Evolutionary conservation across 2,888 invertebrate genomes (phyloP).

Genomic region (Platypus cylindrus): DNA sequence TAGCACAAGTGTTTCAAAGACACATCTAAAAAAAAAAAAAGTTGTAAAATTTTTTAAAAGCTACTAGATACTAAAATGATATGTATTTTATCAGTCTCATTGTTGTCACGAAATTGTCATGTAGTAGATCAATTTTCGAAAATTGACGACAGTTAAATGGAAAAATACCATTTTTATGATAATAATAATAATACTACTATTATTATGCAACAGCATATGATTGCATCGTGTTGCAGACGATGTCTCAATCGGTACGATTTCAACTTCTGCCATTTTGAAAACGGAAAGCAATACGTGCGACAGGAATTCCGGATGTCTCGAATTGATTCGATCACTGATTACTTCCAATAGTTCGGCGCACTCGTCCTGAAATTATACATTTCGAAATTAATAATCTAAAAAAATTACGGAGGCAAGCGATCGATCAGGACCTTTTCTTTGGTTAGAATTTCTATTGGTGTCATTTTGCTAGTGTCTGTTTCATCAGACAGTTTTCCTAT

Average conservation of each 20-base stretch:
- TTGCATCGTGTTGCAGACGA: constrained; percentile 32
- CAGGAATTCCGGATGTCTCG: constrained; percentile 71
- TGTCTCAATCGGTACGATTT: constrained; percentile 66
- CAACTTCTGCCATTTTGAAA: constrained; percentile 86
- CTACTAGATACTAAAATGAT: constrained; percentile 14
- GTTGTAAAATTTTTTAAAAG: too few species aligned
- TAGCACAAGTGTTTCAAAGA: constrained; percentile 15
- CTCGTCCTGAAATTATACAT: constrained; percentile 50
- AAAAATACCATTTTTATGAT: too few species aligned
- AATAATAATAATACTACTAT: too few species aligned
- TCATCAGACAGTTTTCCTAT: constrained; percentile 61
- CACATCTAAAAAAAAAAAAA: too few species aligned
- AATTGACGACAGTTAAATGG: constrained; percentile 17
- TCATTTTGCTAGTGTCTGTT: constrained; percentile 47
- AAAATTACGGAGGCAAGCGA: neutral
- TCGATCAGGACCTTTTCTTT: constrained; percentile 51
- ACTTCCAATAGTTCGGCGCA: constrained; percentile 71
- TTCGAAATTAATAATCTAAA: neutral
- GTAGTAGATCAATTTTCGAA: constrained; percentile 19
- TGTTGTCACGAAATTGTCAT: constrained; percentile 30
- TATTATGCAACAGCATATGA: too few species aligned
- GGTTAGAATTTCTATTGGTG: constrained; percentile 52
- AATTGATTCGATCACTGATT: constrained; percentile 74
- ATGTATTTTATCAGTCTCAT: constrained; percentile 22
- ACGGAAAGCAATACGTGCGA: constrained; percentile 79